Conservation (phyloP, 1,140 invertebrate species). For the Eupristina koningsbergeri region DNA sequence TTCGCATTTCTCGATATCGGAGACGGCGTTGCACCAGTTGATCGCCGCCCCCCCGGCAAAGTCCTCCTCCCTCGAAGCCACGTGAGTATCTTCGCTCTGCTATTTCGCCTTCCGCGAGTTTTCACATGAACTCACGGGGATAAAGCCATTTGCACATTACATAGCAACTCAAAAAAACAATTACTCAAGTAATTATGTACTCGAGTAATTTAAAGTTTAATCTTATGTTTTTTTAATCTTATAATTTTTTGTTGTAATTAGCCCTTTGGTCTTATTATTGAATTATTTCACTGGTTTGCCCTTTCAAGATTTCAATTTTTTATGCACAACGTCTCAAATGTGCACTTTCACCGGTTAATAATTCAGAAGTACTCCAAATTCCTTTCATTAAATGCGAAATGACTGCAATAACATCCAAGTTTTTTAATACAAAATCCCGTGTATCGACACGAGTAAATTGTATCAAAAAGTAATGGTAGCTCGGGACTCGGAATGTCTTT, state of each 20-base stretch:
- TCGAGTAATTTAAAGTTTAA: too few species aligned
- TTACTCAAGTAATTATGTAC: too few species aligned
- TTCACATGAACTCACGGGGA: too few species aligned
- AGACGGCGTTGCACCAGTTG: conserved; percentile 86
- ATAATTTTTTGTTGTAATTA: too few species aligned
- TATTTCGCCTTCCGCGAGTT: neutral
- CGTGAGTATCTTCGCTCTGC: conserved; percentile 58
- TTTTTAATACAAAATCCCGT: neutral
- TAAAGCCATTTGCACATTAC: too few species aligned
- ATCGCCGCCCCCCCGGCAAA: conserved; percentile 67
- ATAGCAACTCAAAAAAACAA: too few species aligned
- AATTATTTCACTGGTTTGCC: too few species aligned
- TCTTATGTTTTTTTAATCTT: too few species aligned
- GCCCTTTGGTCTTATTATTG: too few species aligned
- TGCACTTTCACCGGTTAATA: conserved; percentile 14
- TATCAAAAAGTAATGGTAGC: neutral
- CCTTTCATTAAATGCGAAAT: neutral
- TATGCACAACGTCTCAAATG: too few species aligned
- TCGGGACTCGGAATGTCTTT: neutral
- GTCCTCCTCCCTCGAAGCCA: conserved; percentile 66
- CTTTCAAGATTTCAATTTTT: neutral
- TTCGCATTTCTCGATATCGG: conserved; percentile 84
- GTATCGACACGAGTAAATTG: conserved; percentile 9
- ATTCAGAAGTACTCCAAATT: neutral
- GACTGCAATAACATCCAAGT: neutral